Evolutionary conservation across 2,797 vertebrate genomes (phyloP).

Genomic region (Galago senegalensis): DNA sequence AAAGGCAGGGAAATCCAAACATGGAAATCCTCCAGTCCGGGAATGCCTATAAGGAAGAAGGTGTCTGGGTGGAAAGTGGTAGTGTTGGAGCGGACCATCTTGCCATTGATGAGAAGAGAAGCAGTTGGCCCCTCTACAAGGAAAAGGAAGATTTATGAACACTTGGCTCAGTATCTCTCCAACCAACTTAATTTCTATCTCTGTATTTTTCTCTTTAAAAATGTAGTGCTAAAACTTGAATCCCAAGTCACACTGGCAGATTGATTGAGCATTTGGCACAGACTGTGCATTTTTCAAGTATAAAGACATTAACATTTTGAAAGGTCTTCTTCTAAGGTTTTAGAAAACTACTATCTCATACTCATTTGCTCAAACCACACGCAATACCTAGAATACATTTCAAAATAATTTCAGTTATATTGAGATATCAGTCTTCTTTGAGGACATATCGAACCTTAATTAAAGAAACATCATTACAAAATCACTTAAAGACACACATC

Average conservation of each 20-base stretch:
- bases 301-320: neutral
- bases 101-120: neutral
- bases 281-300: neutral
- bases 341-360: neutral
- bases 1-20: constrained; percentile 76
- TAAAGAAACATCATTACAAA: neutral
- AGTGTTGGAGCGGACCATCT: constrained; percentile 40
- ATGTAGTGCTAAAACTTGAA: neutral
- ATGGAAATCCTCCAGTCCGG: constrained; percentile 59
- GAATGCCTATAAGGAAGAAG: constrained; percentile 73
- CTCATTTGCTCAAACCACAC: neutral
- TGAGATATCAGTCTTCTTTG: neutral
- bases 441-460: neutral
- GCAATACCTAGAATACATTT: neutral
- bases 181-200: neutral
- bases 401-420: neutral
- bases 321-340: neutral
- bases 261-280: neutral
- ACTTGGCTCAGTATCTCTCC: neutral
- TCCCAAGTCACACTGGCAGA: neutral
- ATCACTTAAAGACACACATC: neutral
- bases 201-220: neutral
- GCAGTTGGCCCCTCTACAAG: neutral
- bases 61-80: constrained; percentile 61
- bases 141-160: constrained; percentile 19